Evolutionary conservation across 1,140 invertebrate species (phyloP).

Genomic region (Pararge aegeria): DNA sequence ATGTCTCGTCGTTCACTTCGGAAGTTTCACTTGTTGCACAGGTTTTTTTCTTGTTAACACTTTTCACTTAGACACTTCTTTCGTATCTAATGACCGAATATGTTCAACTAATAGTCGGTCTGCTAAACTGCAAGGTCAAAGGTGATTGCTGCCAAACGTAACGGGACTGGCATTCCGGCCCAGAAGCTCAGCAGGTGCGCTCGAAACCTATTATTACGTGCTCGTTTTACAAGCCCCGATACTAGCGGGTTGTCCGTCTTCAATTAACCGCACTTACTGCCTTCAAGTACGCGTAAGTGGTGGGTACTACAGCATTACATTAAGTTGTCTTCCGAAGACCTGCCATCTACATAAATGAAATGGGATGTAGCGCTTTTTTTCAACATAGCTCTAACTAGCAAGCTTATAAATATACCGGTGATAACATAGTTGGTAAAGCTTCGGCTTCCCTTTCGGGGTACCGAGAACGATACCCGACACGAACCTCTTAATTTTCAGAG

Average conservation of each 20-base stretch:
- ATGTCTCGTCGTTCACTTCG: too few species aligned
- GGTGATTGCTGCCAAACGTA: slow-evolving; percentile 23
- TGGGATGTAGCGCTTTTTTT: too few species aligned
- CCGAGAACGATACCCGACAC: too few species aligned
- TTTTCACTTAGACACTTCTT: too few species aligned
- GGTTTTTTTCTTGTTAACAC: too few species aligned
- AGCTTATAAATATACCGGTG: too few species aligned
- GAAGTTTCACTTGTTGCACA: too few species aligned
- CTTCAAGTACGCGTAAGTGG: background rate
- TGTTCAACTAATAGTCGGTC: background rate
- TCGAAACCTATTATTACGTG: slow-evolving; percentile 17
- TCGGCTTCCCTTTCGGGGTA: too few species aligned
- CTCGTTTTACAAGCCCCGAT: background rate
- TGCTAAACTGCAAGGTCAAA: slow-evolving; percentile 12
- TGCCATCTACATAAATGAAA: too few species aligned
- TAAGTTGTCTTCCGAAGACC: background rate
- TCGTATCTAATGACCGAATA: background rate
- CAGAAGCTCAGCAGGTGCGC: slow-evolving; percentile 21
- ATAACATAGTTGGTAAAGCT: too few species aligned
- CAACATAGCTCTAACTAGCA: too few species aligned
- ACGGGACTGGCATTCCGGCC: slow-evolving; percentile 24
- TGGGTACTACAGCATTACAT: background rate
- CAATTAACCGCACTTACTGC: slow-evolving; percentile 2
- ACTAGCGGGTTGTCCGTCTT: background rate
- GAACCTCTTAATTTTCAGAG: too few species aligned